Evolutionary conservation across 2,888 invertebrate species (phyloP), one percentile per base, ranked within the genome.

Genomic region (Lasioglossum vierecki): DNA sequence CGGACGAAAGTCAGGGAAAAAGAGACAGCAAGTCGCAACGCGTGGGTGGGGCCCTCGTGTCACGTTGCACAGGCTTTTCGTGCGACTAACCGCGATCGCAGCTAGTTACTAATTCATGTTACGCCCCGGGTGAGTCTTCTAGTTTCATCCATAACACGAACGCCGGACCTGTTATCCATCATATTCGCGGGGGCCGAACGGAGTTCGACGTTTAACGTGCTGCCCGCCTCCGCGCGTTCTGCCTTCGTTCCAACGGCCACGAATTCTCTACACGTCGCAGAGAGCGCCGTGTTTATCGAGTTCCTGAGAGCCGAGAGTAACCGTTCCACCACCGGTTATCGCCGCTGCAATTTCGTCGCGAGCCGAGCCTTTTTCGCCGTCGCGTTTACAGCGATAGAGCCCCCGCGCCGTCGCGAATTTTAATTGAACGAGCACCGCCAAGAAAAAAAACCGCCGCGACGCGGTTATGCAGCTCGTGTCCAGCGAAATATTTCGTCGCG

Each of bases 81-180:
- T 79, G 49, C 77, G 18, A 30, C 46, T 63, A 68, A 72, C 57
- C 72, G 41, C 68, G 49, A 39, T 68, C 72, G 63, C 66, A 63
- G 63, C 74, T 84, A 53, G 78, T 87, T 86, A 84, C 76, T 88
- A 90, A 89, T 90, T 90, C 86, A 83, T 73, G 79, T 35, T 60
- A 39, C 80, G 82, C 85, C 46, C 68, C 75, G 41, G 79, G 78
- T 83, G 72, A 79, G 75, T 87, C 81, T 82, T 84, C 79, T 46
- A 83, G 77, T 76, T 86, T 85, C 77, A 74, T 88, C 76, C 74
- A 44, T 76, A 68, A 82, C 83, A 70, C 74, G 76, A 68, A 41
- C 44, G 30, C 30, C 79, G 63, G 79, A 39, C 44, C 68, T 57
- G 57, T 80, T 80, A 78, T 85, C 46, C 78, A 39, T 78, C 80